Evolutionary conservation across 2,797 vertebrate species (phyloP), one percentile per base, ranked within the genome.

Genomic region (Gymnothorax reevesii): DNA sequence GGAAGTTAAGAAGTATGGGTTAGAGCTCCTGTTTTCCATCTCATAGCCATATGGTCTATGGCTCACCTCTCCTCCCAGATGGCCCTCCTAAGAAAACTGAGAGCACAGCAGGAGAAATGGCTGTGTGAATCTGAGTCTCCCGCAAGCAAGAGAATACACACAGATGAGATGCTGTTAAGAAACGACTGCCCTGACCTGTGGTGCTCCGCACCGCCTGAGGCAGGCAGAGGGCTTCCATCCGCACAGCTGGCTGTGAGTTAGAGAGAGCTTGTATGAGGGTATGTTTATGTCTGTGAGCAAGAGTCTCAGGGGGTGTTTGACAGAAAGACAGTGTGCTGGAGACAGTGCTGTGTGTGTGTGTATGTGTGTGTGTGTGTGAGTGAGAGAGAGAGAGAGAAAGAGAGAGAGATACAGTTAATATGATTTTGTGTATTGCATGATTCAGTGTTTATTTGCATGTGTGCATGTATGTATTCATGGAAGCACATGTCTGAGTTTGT

Each of bases 61-160:
- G 75, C 75, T 79, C 49, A 79, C 75, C 75, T 55, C 49, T 79
- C 75, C 49, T 77, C 42, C 75, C 75, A 79, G 75, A 79, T 79
- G 75, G 49, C 75, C 15, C 52, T 17, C 42, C 75, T 22, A 10
- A 7, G 49, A 79, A 42, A 54, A 55, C 5, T 52, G 15, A 79
- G 55, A 79, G 49, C 20, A 9, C 42, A 52, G 17, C 7, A 42
- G 66, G 52, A 73, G 22, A 62, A 73, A 73, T 57, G 84, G 49
- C 64, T 22, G 64, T 52, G 42, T 69, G 73, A 71, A 84, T 71
- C 54, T 10, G 20, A 0, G 22, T 79, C 64, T 54, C n/a, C 83
- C 17, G 49, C 20, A 22, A 54, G 49, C 62, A 33, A 52, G 57
- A 85, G 77, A 57, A n/a, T 69, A 85, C 69, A 85, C 27, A 42